Base-by-base conservation (phyloP, 2,888 invertebrate species). In the Minunthozetes semirufus region DNA sequence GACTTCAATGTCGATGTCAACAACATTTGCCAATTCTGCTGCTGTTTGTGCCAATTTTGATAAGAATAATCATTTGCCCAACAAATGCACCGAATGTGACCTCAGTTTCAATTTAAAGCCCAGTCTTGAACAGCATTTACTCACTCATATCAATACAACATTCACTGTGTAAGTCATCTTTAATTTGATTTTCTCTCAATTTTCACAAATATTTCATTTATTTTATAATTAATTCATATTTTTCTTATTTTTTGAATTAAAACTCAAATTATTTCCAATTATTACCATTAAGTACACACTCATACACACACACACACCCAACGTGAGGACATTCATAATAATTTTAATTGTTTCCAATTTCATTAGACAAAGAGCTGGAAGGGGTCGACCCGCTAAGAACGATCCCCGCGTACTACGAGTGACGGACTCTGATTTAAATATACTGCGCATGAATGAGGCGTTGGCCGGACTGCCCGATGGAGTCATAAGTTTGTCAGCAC, bases 41-140 rank as follows among this genome's bases (percentile, higher is more conserved):
- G 17, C 53, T n/a, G 19, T 53, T n/a, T 19, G 56, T 56, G 3
- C 29, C 15, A 29, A 27, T 9, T 42, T n/a, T 1, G 61, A n/a
- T 4, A 3, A 29, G 4, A 33, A 29, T 17, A 29, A 33, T 6
- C 61, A 61, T n/a, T 33, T 61, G 61, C 33, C 61, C n/a, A 61
- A 61, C 33, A 61, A 33, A n/a, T 61, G 61, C 33, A 15, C 61
- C 6, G n/a, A 61, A 33, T 61, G 61, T 33, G 61, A 61, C 33
- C 61, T 61, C 15, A 61, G 61, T 25, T 61, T 61, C n/a, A 61
- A 61, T 17, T 61, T 61, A 27, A 61, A 61, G 61, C 33, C 29
- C 9, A 29, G 61, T 61, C 61, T 61, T 5, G 61, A 61, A 33
- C 61, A 61, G 61, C 61, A 61, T 61, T 61, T 61, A 27, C 22